Evolutionary conservation across 2,113 vertebrate species (phyloP).

Genomic region (Eulemur macaco): DNA sequence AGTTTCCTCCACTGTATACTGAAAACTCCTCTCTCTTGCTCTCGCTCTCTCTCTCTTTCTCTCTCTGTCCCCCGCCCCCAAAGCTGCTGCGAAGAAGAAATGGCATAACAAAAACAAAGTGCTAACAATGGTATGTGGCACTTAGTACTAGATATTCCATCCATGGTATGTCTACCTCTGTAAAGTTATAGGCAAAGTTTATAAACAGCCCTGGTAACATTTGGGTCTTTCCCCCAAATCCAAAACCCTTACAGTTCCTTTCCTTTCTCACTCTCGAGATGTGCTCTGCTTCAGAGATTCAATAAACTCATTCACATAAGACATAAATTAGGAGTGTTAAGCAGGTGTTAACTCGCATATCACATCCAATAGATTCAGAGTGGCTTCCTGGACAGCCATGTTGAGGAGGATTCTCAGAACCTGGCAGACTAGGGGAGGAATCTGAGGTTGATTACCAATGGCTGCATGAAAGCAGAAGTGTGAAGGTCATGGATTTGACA

Average conservation of each 20-base stretch:
- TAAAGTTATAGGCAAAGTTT: background rate
- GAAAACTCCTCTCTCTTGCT: background rate
- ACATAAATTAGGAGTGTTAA: background rate
- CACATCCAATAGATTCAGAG: background rate
- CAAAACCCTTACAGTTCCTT: background rate
- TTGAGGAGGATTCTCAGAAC: background rate
- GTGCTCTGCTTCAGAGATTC: background rate
- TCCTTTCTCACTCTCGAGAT: background rate
- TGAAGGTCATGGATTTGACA: background rate
- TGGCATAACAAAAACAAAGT: background rate
- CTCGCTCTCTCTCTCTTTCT: too few relatives aligned
- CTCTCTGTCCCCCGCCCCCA: background rate
- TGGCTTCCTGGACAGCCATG: background rate
- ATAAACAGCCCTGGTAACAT: background rate
- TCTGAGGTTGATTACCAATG: background rate
- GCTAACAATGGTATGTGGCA: background rate
- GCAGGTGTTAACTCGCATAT: background rate
- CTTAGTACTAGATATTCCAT: background rate
- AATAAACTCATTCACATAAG: background rate
- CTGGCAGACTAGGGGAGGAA: background rate
- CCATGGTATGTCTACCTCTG: background rate
- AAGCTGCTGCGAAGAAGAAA: background rate
- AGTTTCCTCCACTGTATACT: background rate
- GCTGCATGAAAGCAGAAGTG: background rate
- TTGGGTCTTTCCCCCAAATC: background rate